Percentiles rank a stretch among this genome's conserved stretches.
phyloP scores from a whole-genome alignment of 92 coral and sea anemone genomes.

The Siderastrea siderea region DNA sequence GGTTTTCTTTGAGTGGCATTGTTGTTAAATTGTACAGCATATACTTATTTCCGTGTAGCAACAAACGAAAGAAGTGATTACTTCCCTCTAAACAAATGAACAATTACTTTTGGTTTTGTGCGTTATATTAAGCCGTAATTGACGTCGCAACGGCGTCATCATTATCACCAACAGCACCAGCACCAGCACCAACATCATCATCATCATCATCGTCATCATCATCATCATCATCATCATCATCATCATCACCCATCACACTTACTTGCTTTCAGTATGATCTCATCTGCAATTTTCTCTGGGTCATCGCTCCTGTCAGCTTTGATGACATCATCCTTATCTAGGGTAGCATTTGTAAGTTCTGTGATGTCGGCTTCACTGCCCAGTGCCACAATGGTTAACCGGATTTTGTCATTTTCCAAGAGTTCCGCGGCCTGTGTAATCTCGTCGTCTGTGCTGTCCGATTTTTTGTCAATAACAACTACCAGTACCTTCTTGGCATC shows the following conservation, averaged over 20 bases:
- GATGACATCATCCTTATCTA: constrained; percentile 53
- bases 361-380: constrained; percentile 58
- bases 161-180: background rate
- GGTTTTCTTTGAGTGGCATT: no score
- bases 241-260: background rate
- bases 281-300: constrained; percentile 29
- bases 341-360: constrained; percentile 55
- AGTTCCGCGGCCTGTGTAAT: constrained; percentile 44
- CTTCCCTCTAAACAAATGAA: no score
- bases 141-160: background rate
- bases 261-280: constrained; percentile 43
- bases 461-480: constrained; percentile 57
- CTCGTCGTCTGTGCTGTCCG: constrained; percentile 54
- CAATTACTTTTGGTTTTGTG: no score
- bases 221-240: background rate
- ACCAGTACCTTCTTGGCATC: constrained; percentile 68
- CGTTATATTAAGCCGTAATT: background rate
- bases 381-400: constrained; percentile 67
- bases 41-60: no score
- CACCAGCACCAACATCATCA: background rate
- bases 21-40: no score
- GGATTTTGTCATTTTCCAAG: constrained; percentile 55
- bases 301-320: constrained; percentile 51
- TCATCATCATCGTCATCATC: background rate
- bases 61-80: no score